phyloP scores from a whole-genome alignment of 2,113 vertebrate species.

The Donacobius atricapilla region DNA sequence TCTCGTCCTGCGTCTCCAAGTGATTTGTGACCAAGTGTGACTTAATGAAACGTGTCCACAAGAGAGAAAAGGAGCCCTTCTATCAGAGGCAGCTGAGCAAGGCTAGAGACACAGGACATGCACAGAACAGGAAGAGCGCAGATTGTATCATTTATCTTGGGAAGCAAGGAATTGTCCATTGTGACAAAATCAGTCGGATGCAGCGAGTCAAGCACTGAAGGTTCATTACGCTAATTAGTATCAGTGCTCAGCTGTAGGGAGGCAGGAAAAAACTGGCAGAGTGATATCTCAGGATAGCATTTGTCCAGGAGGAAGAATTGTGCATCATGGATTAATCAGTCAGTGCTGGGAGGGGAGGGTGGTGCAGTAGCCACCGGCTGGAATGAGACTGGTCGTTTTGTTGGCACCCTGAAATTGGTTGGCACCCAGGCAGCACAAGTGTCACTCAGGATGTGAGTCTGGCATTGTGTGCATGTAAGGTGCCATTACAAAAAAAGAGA shows the following conservation, averaged over 20 bases:
- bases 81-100: not conserved
- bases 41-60: not conserved
- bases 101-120: not conserved
- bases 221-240: slow-evolving; percentile 50
- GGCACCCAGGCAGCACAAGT: not conserved
- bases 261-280: not conserved
- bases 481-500: not conserved
- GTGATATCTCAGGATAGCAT: not conserved
- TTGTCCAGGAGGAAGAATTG: not conserved
- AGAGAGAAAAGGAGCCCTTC: not conserved
- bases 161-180: not conserved
- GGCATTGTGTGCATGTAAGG: not conserved
- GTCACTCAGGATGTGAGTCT: not conserved
- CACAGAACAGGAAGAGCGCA: not conserved
- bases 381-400: not conserved
- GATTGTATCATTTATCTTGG: slow-evolving; percentile 7
- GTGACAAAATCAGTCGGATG: slow-evolving; percentile 50
- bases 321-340: not conserved
- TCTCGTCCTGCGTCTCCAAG: not conserved
- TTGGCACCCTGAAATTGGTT: not conserved
- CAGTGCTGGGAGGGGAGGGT: not conserved
- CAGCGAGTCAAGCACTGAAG: slow-evolving; percentile 20
- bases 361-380: not conserved
- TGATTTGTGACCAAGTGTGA: not conserved
- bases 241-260: slow-evolving; percentile 10